These are phyloP conservation scores for Hylomyscus alleni DNA, from an alignment of 2,797 vertebrate genomes.

Conservation along the genomic window DNA sequence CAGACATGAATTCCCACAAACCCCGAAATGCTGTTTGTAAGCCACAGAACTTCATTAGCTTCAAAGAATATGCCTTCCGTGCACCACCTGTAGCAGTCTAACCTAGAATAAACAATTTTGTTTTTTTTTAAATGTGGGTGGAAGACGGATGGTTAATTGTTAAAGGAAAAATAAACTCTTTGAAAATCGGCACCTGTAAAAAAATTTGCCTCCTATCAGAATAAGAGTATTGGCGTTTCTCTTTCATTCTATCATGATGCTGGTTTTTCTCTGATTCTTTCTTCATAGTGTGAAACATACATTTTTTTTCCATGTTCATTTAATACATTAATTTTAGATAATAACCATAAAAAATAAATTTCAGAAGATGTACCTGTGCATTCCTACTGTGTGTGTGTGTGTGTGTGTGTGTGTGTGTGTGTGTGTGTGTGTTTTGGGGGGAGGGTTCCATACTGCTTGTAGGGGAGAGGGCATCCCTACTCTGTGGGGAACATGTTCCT, in stretches of 20 bases:
- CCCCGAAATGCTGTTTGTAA: conserved; percentile 74
- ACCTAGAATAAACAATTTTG: conserved; percentile 58
- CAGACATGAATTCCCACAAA: conserved; percentile 71
- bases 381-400: neutral
- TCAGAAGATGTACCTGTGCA: neutral
- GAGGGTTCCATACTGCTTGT: neutral
- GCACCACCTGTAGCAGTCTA: conserved; percentile 14
- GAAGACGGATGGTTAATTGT: neutral
- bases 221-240: conserved; percentile 40
- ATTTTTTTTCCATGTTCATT: conserved; percentile 32
- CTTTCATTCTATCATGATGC: neutral
- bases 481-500: neutral
- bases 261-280: conserved; percentile 61
- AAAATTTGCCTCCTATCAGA: neutral
- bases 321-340: conserved; percentile 32
- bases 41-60: conserved; percentile 77
- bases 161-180: conserved; percentile 1
- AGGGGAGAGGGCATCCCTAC: neutral
- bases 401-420: too few species aligned
- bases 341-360: conserved; percentile 46
- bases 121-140: neutral
- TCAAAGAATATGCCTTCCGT: conserved; percentile 58
- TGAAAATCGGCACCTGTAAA: conserved; percentile 57
- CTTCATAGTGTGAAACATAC: conserved; percentile 15
- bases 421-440: neutral